These are phyloP conservation scores for Chaetops frenatus DNA, from an alignment of 2,113 vertebrate genomes.

Conservation along the genomic window DNA sequence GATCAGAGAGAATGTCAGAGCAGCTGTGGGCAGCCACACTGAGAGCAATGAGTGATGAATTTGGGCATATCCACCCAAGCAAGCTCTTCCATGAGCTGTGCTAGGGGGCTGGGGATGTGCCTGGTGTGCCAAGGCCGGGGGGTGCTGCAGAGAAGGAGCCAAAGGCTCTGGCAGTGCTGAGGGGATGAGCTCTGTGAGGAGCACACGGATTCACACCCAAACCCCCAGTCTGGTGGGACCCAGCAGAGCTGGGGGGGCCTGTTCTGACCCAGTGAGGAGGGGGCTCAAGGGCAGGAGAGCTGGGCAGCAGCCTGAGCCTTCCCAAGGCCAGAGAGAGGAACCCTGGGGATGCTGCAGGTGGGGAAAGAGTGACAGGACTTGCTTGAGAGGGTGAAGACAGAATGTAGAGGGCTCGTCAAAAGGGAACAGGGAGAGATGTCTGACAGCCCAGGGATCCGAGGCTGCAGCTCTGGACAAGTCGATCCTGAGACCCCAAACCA, in stretches of 20 bases:
- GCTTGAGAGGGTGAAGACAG: background rate
- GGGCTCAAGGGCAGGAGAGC: background rate
- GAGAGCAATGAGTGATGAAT: background rate
- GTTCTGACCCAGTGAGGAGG: fast-evolving
- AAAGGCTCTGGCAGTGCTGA: background rate
- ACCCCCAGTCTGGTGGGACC: background rate
- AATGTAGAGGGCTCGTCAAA: background rate
- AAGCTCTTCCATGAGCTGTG: background rate
- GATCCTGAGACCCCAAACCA: background rate
- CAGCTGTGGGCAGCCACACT: background rate
- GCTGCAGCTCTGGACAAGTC: background rate
- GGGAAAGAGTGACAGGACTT: background rate
- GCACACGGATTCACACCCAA: background rate
- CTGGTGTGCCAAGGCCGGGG: background rate
- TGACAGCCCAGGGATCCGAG: background rate
- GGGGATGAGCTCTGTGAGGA: background rate
- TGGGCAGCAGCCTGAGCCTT: background rate
- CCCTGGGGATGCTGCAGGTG: background rate
- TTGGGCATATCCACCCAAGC: background rate
- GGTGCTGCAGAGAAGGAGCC: background rate
- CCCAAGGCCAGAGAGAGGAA: background rate
- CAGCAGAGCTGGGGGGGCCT: background rate
- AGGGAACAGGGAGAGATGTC: background rate
- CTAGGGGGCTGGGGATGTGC: background rate
- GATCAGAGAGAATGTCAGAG: background rate